Percentiles rank a stretch among this genome's conserved stretches.
Conservation (phyloP, 2,113 vertebrate genomes). For the Anhinga anhinga region DNA sequence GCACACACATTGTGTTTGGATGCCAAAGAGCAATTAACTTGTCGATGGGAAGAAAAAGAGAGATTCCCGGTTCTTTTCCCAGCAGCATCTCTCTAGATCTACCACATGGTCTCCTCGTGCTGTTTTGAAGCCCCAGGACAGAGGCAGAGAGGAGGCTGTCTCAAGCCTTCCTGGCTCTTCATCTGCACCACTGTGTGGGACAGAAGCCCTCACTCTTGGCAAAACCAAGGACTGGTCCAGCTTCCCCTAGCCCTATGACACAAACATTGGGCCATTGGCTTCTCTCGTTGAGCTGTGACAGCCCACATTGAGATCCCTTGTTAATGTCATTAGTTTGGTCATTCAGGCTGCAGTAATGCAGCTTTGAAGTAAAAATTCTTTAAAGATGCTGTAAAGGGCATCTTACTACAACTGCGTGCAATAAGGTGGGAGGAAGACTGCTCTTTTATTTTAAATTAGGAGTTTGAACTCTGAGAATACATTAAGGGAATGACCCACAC, state of each 20-base stretch:
- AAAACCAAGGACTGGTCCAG: neutral
- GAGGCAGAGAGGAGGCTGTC: neutral
- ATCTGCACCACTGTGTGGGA: neutral
- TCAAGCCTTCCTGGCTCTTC: neutral
- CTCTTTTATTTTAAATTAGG: neutral
- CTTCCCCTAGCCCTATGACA: neutral
- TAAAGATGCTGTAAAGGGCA: neutral
- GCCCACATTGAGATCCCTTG: neutral
- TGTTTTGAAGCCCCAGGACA: neutral
- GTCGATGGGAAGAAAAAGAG: neutral
- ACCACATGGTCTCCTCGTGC: neutral
- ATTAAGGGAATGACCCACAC: neutral
- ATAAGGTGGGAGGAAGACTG: neutral
- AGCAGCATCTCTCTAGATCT: neutral
- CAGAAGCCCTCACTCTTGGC: neutral
- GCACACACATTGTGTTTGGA: neutral
- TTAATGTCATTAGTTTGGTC: neutral
- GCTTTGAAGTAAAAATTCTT: neutral
- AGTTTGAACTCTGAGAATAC: neutral
- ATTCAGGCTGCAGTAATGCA: neutral
- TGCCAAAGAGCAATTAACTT: neutral
- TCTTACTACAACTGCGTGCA: neutral
- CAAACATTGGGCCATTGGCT: neutral
- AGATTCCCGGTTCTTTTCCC: neutral
- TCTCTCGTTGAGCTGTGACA: neutral